Conservation (phyloP, 2,888 invertebrate species). For the Caenorhabditis sp. region DNA sequence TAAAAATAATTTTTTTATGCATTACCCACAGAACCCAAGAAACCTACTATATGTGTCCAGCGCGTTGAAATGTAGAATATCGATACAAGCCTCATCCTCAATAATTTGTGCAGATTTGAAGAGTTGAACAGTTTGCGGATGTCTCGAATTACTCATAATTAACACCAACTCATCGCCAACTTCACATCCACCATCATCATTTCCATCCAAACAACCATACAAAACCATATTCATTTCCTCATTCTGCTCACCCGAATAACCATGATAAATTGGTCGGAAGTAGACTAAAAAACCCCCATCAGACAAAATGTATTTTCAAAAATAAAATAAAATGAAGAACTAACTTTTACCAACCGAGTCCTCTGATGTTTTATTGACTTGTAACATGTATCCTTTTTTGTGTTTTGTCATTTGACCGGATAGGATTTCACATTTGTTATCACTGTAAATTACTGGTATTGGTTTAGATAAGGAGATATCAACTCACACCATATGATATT, state of each 20-base stretch:
- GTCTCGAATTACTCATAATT: conserved; percentile 58
- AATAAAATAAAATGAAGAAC: not conserved
- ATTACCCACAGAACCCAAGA: too few species aligned
- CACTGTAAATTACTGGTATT: conserved; percentile 21
- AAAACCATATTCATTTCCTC: conserved; percentile 61
- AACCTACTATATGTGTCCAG: conserved; percentile 53
- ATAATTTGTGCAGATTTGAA: conserved; percentile 59
- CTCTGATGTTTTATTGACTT: conserved; percentile 14
- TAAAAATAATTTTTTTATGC: conserved; percentile 14
- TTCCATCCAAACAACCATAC: conserved; percentile 46
- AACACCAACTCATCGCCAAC: conserved; percentile 48
- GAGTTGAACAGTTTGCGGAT: conserved; percentile 59
- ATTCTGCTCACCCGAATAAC: conserved; percentile 56
- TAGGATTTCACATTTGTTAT: conserved; percentile 36
- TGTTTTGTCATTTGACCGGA: conserved; percentile 39
- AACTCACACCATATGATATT: conserved; percentile 50
- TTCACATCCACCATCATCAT: conserved; percentile 45
- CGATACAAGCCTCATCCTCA: conserved; percentile 57
- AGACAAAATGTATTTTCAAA: not conserved
- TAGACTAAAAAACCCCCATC: conserved; percentile 34
- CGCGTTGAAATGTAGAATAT: conserved; percentile 53
- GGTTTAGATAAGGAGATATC: not conserved
- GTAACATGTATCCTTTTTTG: conserved; percentile 44
- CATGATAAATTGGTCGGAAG: conserved; percentile 55
- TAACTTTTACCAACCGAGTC: conserved; percentile 26